These are phyloP conservation scores for Acrocephalus kingi DNA, from an alignment of 2,113 vertebrate species.

Conservation along the genomic window DNA sequence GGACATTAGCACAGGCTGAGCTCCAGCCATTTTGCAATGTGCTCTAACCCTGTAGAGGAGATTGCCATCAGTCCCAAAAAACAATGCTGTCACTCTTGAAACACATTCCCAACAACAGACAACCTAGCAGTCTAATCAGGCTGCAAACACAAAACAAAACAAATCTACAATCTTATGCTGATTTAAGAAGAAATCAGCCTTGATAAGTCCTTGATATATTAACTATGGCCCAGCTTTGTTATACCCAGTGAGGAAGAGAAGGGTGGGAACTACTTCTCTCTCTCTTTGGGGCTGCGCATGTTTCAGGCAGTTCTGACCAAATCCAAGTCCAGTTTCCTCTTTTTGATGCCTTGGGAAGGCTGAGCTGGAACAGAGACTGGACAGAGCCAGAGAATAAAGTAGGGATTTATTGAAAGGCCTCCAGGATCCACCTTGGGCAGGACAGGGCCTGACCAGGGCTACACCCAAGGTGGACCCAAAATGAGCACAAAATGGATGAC, in stretches of 20 bases:
- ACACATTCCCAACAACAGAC: neutral
- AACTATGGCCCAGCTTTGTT: neutral
- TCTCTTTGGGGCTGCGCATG: neutral
- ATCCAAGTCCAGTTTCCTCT: neutral
- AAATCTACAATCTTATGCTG: neutral
- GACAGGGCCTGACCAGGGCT: too few species aligned
- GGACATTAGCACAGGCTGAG: neutral
- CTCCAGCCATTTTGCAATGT: neutral
- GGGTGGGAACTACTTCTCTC: accelerated
- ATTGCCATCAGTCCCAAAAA: neutral
- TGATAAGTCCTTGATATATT: accelerated
- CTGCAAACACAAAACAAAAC: neutral
- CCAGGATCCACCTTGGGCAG: too few species aligned
- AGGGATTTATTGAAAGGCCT: too few species aligned
- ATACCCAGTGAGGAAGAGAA: neutral
- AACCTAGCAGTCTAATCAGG: neutral
- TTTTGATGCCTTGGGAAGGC: neutral
- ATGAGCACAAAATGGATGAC: too few species aligned
- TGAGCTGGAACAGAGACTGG: neutral
- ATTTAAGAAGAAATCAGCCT: neutral
- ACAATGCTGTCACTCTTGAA: neutral
- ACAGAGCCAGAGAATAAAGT: too few species aligned
- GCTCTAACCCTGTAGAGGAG: neutral
- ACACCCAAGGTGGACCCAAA: too few species aligned
- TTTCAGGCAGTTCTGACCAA: neutral